Evolutionary conservation across 1,140 invertebrate species (phyloP).

Genomic region (Sarcophaga peregrina): DNA sequence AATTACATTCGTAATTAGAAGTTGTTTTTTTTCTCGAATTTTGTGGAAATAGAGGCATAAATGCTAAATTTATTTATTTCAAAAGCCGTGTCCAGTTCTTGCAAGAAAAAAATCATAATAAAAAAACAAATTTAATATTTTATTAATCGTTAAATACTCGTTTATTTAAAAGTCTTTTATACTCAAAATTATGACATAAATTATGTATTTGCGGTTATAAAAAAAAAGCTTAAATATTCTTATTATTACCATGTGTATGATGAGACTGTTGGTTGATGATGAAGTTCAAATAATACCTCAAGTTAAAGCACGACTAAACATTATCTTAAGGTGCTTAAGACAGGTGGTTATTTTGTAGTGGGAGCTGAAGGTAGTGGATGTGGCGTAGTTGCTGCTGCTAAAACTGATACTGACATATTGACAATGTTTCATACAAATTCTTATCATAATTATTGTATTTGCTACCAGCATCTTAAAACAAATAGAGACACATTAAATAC

Average conservation of each 20-base stretch:
- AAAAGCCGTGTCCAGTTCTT: no score
- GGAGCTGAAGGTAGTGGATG: not conserved
- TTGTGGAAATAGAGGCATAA: no score
- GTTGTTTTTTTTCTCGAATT: no score
- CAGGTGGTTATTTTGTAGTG: not conserved
- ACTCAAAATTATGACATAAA: not conserved
- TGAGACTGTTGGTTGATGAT: not conserved
- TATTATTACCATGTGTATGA: not conserved
- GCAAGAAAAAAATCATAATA: no score
- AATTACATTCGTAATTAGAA: no score
- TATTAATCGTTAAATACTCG: not conserved
- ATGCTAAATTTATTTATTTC: no score
- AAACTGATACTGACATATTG: not conserved
- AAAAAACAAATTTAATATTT: not conserved
- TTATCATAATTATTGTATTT: conserved; percentile 1
- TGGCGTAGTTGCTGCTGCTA: not conserved
- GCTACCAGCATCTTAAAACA: not conserved
- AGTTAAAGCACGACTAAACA: not conserved
- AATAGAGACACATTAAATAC: no score
- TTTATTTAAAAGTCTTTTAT: no score
- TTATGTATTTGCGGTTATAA: not conserved
- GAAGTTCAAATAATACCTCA: not conserved
- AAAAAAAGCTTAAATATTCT: not conserved
- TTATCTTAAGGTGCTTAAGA: not conserved
- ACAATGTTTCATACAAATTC: not conserved